These are phyloP conservation scores for Fukomys damarensis DNA, from an alignment of 2,113 vertebrate species.

Conservation along the genomic window DNA sequence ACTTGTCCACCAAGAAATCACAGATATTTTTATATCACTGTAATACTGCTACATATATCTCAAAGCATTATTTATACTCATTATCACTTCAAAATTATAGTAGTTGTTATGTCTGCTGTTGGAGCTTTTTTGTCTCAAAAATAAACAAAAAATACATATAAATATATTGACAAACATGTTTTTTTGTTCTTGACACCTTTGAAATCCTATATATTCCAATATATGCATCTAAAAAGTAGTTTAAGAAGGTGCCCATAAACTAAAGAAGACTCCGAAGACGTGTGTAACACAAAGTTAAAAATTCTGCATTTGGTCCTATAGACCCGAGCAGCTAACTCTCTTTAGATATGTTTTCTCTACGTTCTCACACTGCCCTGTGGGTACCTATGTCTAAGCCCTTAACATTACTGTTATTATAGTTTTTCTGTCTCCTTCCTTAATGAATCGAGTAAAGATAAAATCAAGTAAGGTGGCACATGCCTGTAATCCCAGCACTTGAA, in stretches of 20 bases:
- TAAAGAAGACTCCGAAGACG: neutral
- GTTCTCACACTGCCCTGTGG: neutral
- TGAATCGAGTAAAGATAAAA: neutral
- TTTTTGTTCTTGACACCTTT: neutral
- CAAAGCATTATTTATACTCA: neutral
- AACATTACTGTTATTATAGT: no score
- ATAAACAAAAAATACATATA: neutral
- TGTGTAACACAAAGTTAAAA: neutral
- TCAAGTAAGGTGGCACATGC: no score
- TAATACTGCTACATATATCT: neutral
- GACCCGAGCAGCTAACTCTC: neutral
- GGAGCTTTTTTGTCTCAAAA: neutral
- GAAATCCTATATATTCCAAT: neutral
- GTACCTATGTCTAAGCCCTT: neutral
- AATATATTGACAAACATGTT: slow-evolving; percentile 15
- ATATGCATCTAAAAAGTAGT: neutral
- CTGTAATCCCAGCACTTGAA: neutral
- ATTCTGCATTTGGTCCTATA: fast-evolving
- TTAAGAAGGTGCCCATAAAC: neutral
- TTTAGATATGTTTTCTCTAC: neutral
- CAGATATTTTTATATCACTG: neutral
- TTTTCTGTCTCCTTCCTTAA: neutral
- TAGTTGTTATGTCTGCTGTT: neutral
- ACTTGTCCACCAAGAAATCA: neutral
- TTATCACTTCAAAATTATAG: slow-evolving; percentile 41